phyloP scores from a whole-genome alignment of 2,888 invertebrate species.

The Tiliacea citrago region DNA sequence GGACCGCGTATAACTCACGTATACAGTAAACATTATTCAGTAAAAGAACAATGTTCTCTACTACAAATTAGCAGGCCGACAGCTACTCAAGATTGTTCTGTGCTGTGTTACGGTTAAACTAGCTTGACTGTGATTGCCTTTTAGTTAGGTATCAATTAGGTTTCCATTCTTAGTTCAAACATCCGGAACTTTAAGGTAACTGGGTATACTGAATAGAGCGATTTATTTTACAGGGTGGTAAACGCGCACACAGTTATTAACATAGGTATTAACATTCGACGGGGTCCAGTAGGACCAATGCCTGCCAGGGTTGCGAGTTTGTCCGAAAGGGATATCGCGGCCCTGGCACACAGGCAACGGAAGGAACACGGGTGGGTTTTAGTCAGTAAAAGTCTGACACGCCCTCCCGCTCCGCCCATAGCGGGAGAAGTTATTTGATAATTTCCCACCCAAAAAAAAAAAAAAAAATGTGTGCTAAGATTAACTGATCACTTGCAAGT shows the following conservation, averaged over 20 bases:
- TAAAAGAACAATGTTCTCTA: slow-evolving; percentile 64
- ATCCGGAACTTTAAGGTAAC: slow-evolving; percentile 11
- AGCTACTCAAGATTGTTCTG: slow-evolving; percentile 30
- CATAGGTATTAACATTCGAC: no score
- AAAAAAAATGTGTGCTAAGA: not conserved
- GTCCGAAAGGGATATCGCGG: no score
- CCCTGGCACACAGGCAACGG: no score
- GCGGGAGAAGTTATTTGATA: no score
- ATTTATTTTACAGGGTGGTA: slow-evolving; percentile 8
- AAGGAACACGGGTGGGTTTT: no score
- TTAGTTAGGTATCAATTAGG: slow-evolving; percentile 36
- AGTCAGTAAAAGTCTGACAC: no score
- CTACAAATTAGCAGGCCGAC: slow-evolving; percentile 61
- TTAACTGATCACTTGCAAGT: not conserved
- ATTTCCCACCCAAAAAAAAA: no score
- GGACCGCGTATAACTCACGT: slow-evolving; percentile 72
- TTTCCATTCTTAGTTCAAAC: slow-evolving; percentile 17
- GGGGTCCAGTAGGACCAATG: no score
- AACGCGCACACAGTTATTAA: not conserved
- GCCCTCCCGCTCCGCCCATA: no score
- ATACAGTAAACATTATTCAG: slow-evolving; percentile 68
- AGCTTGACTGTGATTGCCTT: slow-evolving; percentile 22
- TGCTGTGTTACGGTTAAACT: slow-evolving; percentile 21
- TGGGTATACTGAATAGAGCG: not conserved
- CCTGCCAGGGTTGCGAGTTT: no score